Evolutionary conservation across 2,113 vertebrate genomes (phyloP), one percentile per base, ranked within the genome.

Genomic region (Orientallactaga bullata): DNA sequence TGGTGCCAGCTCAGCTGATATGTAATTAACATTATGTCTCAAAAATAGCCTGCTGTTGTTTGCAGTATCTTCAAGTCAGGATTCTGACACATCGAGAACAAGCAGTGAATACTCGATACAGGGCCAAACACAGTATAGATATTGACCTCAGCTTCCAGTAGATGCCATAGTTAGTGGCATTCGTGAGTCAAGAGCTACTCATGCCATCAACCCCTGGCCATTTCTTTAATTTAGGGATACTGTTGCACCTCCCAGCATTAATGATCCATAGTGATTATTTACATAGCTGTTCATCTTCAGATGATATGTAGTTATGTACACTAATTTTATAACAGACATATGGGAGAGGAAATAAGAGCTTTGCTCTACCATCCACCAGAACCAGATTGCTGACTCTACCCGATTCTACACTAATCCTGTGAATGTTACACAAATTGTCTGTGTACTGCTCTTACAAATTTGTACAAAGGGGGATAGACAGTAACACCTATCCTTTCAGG

Each of bases 21-120:
- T 32, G 94, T 96, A 98, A 97, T 97, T 96, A 97, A 97, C 93
- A 95, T 24, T 3, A 85, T 82, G 91, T 88, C 97, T 98, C 94
- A 96, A n/a, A n/a, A n/a, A 92, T 88, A 96, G 63, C 58, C 93
- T 96, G 97, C 89, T 96, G 95, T 95, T 96, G 65, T 95, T 97
- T 96, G 96, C 87, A 96, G 93, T 69, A 95, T 93, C 84, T 97
- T 97, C 79, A 80, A 94, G 93, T 96, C 95, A 79, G 72, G 85
- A 94, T 95, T 95, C 90, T 93, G 95, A 95, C 96, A 96, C 88
- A 32, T 85, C 7, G 0, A 84, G 94, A 92, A 92, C 89, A 94
- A 93, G 93, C 88, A 95, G 88, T 16, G 95, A 94, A 95, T 80
- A 73, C 85, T 92, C 93, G 96, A 96, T 88, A 85, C 72, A 8